These are phyloP conservation scores for Leptopilina boulardi DNA, from an alignment of 1,140 invertebrate genomes.

Conservation along the genomic window DNA sequence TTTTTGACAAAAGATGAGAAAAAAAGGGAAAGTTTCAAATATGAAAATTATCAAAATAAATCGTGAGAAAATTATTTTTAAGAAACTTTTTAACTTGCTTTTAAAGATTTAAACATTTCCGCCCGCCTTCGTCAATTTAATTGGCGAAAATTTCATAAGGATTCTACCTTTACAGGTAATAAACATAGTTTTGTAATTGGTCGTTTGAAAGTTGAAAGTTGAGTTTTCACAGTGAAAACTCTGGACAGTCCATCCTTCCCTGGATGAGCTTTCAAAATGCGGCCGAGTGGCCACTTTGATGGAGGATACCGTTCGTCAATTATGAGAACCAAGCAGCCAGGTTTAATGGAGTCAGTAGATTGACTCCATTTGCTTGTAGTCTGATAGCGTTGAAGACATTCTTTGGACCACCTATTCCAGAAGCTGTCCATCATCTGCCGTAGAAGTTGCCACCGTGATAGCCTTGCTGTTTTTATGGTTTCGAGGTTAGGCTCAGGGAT, in stretches of 20 bases:
- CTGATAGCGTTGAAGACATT: slow-evolving; percentile 34
- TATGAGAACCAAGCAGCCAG: neutral
- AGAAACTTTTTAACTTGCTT: no score
- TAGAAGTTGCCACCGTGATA: slow-evolving; percentile 35
- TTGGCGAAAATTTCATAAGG: neutral
- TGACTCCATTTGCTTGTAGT: no score
- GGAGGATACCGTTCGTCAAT: slow-evolving; percentile 38
- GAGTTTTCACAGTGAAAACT: slow-evolving; percentile 33
- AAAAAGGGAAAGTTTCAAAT: no score
- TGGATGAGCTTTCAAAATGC: slow-evolving; percentile 36
- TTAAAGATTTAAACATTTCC: neutral
- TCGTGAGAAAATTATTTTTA: no score
- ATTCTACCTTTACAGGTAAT: neutral
- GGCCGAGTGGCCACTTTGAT: slow-evolving; percentile 41
- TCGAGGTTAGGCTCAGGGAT: slow-evolving; percentile 38
- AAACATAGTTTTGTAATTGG: slow-evolving; percentile 27
- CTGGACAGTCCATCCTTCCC: slow-evolving; percentile 37
- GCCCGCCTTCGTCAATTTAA: slow-evolving; percentile 10
- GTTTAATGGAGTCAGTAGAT: neutral
- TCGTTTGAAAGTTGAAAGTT: slow-evolving; percentile 3
- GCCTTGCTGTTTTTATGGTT: neutral
- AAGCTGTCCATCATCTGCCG: slow-evolving; percentile 27
- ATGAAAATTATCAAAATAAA: no score
- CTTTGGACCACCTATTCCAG: slow-evolving; percentile 34
- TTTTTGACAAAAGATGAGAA: no score